phyloP scores from a whole-genome alignment of 2,888 invertebrate genomes.

The Chymomyza fuscimana region DNA sequence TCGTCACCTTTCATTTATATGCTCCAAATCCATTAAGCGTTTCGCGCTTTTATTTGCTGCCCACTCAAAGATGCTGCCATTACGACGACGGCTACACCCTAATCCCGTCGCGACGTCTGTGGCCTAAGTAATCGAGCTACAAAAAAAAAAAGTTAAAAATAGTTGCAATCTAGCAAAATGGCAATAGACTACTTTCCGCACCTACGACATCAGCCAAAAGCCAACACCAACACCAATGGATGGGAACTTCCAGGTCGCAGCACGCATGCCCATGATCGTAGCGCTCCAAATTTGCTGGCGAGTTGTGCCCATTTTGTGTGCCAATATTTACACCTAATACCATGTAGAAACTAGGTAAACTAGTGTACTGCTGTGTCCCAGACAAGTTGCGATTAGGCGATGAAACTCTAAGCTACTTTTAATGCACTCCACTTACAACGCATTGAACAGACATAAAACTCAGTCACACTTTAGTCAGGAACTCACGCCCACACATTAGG shows the following conservation, averaged over 20 bases:
- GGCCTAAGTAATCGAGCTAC: slow-evolving; percentile 11
- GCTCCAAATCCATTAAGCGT: slow-evolving; percentile 72
- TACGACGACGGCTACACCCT: slow-evolving; percentile 58
- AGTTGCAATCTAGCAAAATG: slow-evolving; percentile 4
- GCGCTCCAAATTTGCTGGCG: slow-evolving; percentile 17
- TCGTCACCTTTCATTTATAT: slow-evolving; percentile 27
- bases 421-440: slow-evolving; percentile 47
- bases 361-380: slow-evolving; percentile 35
- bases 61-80: slow-evolving; percentile 46
- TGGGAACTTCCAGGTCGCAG: slow-evolving; percentile 65
- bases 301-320: slow-evolving; percentile 32
- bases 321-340: slow-evolving; percentile 67
- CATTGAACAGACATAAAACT: slow-evolving; percentile 44
- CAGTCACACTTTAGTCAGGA: background rate
- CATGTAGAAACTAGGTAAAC: slow-evolving; percentile 34
- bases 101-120: slow-evolving; percentile 42
- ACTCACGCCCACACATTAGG: background rate
- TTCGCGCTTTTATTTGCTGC: slow-evolving; percentile 66
- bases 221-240: slow-evolving; percentile 45
- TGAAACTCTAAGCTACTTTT: slow-evolving; percentile 47
- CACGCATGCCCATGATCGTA: slow-evolving; percentile 21
- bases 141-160: slow-evolving; percentile 25
- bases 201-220: slow-evolving; percentile 51
- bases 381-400: slow-evolving; percentile 41
- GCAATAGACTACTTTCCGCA: slow-evolving; percentile 70